These are phyloP conservation scores for Hyperoodon ampullatus DNA, from an alignment of 2,113 vertebrate species.

Conservation along the genomic window DNA sequence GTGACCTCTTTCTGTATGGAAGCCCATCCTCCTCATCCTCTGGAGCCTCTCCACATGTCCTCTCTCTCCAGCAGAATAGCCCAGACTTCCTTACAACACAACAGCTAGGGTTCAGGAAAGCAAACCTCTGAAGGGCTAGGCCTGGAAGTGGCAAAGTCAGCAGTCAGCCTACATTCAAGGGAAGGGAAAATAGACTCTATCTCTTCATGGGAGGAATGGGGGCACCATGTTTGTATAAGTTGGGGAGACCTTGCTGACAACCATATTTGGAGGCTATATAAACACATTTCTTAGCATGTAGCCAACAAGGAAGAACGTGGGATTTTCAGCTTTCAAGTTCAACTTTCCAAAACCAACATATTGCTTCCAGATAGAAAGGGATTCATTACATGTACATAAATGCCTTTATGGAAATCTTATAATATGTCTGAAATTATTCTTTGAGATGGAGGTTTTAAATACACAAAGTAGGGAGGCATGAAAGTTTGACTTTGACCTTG, in stretches of 20 bases:
- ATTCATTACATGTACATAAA: not conserved
- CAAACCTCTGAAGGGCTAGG: not conserved
- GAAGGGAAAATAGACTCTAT: not conserved
- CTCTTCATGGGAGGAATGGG: not conserved
- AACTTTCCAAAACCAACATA: not conserved
- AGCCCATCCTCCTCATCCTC: not conserved
- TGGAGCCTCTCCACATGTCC: not conserved
- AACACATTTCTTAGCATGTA: not conserved
- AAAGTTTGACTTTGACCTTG: slow-evolving; percentile 15
- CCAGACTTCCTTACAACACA: not conserved
- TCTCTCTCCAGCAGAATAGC: not conserved
- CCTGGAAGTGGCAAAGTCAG: not conserved
- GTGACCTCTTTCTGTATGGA: not conserved
- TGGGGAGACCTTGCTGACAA: not conserved
- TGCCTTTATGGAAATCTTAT: not conserved
- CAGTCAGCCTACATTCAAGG: not conserved
- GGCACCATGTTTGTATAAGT: not conserved
- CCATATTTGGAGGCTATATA: not conserved
- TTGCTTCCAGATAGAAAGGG: slow-evolving; percentile 28
- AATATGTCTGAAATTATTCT: slow-evolving; percentile 2
- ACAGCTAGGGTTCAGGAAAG: not conserved
- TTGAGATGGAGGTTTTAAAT: slow-evolving; percentile 41
- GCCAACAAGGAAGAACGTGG: not conserved
- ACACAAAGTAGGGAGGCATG: not conserved
- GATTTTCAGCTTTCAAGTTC: slow-evolving; percentile 34